phyloP scores from a whole-genome alignment of 2,797 vertebrate species.

The Crocidura indochinensis region DNA sequence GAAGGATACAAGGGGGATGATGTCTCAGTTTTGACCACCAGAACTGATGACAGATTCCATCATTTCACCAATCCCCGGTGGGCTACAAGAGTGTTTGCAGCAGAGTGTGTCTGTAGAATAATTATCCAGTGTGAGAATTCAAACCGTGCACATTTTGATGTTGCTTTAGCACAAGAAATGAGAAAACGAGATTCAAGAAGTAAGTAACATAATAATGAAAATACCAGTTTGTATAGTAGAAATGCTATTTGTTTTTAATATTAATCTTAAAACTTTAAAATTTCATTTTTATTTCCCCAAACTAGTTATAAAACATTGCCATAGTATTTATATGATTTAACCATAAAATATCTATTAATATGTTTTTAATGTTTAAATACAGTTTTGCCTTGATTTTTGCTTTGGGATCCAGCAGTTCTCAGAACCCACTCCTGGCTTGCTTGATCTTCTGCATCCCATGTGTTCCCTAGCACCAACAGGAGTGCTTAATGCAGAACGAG shows the following conservation, averaged over 20 bases:
- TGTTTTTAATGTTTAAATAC: not conserved
- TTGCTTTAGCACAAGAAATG: constrained; percentile 94
- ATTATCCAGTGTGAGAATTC: constrained; percentile 93
- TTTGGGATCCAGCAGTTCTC: no score
- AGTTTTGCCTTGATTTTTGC: no score
- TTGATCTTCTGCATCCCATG: no score
- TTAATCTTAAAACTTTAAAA: constrained; percentile 21
- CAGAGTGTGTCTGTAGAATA: constrained; percentile 95
- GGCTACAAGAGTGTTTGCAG: constrained; percentile 95
- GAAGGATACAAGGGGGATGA: constrained; percentile 92
- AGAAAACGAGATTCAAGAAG: constrained; percentile 93
- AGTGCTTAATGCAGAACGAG: no score
- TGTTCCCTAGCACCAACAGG: no score
- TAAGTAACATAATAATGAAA: constrained; percentile 84
- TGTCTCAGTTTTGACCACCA: constrained; percentile 91
- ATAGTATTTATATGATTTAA: not conserved
- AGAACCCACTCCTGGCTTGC: no score
- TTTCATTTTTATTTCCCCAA: not conserved
- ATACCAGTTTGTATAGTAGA: not conserved
- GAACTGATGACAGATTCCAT: constrained; percentile 88
- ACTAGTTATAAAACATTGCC: constrained; percentile 23
- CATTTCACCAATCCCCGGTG: constrained; percentile 94
- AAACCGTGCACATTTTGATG: constrained; percentile 93
- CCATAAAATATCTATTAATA: not conserved
- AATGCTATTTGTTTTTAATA: constrained; percentile 23